Base-by-base conservation (phyloP, 2,797 vertebrate genomes). In the Myotis pilosus region DNA sequence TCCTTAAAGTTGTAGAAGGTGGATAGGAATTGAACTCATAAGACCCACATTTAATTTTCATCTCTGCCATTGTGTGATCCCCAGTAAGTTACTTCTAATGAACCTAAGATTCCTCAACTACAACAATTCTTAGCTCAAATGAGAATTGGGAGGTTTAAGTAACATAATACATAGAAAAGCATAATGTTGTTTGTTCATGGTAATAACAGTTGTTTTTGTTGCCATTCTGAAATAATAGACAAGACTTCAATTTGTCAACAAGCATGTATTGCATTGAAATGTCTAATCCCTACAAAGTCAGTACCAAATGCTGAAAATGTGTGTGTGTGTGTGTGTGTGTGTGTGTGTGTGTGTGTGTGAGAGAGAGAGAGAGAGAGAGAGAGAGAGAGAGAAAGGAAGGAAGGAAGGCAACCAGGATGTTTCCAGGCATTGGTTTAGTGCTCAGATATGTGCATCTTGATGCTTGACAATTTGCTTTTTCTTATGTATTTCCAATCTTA, bases 1-100 rank as follows among this genome's bases (percentile, higher is more conserved):
- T 38, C 13, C 23, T 95, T 91, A 41, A 86, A 89, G 22, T 51
- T 94, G 44, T 57, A 22, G 38, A 93, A 94, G 71, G 51, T 86
- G 30, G 5, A 16, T 47, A 90, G 20, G 12, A 36, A 69, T 96
- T 82, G 22, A 30, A 78, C 22, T 81, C 20, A 47, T 25, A 75
- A 93, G 28, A 53, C 2, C 4, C 33, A 83, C 25, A 8, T 0
- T 82, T 17, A 53, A 51, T 33, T 41, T 91, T 41, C 20, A 47
- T 25, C 6, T 78, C 22, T 92, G 51, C 22, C 36, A 38, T 36
- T 30, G 36, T 71, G 3, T 57, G 66, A 64, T 75, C 3, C 30
- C 25, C 22, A 4, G 19, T 11, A 49, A 92, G 13, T 84, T 19
- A 44, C 10, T 72, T 81, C 36, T 90, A 76, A 66, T 44, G 19